A percentile compares a stretch with the other conserved stretches of the same genome.
Conservation (phyloP, 2,888 invertebrate species). For the Lasioglossum lativentre region DNA sequence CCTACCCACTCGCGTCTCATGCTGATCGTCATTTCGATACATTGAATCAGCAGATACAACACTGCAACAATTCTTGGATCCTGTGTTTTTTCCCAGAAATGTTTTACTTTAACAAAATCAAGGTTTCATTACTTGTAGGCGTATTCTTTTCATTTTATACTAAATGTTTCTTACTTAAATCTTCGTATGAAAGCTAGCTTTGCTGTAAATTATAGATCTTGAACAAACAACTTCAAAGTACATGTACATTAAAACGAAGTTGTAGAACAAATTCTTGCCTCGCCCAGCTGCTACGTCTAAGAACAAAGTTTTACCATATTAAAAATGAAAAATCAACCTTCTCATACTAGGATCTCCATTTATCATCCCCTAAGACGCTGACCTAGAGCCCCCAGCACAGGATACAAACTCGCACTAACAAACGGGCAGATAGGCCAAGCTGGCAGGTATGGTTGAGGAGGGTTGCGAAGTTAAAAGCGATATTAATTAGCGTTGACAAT, state of each 20-base stretch:
- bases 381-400: not conserved
- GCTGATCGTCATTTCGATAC: too few relatives aligned
- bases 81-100: too few relatives aligned
- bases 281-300: not conserved
- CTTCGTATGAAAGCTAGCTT: not conserved
- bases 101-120: too few relatives aligned
- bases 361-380: not conserved
- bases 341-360: not conserved
- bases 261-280: not conserved
- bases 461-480: not conserved
- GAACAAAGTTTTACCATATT: not conserved
- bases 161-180: too few relatives aligned
- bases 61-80: too few relatives aligned
- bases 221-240: not conserved
- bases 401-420: not conserved
- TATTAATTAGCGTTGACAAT: constrained; percentile 13
- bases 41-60: too few relatives aligned
- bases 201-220: not conserved
- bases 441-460: not conserved
- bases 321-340: not conserved
- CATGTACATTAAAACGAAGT: not conserved
- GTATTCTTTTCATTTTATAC: too few relatives aligned
- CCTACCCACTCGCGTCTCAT: too few relatives aligned
- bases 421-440: not conserved
- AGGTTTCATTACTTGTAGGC: too few relatives aligned